Evolutionary conservation across 1,140 invertebrate genomes (phyloP).

Genomic region (Drosophila elegans): DNA sequence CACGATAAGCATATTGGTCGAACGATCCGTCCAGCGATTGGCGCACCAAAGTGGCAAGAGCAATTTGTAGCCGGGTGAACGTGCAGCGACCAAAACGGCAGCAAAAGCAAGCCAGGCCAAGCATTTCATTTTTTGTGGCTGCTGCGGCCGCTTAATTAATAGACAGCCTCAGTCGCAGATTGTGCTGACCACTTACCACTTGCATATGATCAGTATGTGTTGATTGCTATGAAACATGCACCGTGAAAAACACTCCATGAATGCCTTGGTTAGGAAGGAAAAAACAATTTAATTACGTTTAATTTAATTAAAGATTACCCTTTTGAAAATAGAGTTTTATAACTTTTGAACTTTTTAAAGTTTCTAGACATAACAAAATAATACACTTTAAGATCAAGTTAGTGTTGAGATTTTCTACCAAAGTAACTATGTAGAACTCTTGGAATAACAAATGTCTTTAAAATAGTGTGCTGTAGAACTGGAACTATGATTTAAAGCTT

Average conservation of each 20-base stretch:
- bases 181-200: constrained; percentile 62
- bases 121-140: constrained; percentile 48
- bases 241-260: background rate
- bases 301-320: too few relatives aligned
- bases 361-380: too few relatives aligned
- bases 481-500: too few relatives aligned
- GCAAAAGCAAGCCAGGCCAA: constrained; percentile 46
- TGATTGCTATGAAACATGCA: constrained; percentile 57
- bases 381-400: too few relatives aligned
- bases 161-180: constrained; percentile 59
- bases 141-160: constrained; percentile 71
- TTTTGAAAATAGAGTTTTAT: too few relatives aligned
- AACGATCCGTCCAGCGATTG: constrained; percentile 54
- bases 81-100: constrained; percentile 78
- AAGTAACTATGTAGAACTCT: too few relatives aligned
- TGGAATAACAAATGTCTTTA: too few relatives aligned
- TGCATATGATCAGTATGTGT: constrained; percentile 81
- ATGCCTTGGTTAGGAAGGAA: too few relatives aligned
- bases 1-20: constrained; percentile 76
- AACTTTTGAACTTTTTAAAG: too few relatives aligned
- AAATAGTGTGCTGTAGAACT: too few relatives aligned
- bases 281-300: too few relatives aligned
- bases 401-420: too few relatives aligned
- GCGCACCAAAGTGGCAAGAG: constrained; percentile 77
- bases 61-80: constrained; percentile 79